phyloP scores from a whole-genome alignment of 2,888 invertebrate genomes.

The Ophioninae sp. region DNA sequence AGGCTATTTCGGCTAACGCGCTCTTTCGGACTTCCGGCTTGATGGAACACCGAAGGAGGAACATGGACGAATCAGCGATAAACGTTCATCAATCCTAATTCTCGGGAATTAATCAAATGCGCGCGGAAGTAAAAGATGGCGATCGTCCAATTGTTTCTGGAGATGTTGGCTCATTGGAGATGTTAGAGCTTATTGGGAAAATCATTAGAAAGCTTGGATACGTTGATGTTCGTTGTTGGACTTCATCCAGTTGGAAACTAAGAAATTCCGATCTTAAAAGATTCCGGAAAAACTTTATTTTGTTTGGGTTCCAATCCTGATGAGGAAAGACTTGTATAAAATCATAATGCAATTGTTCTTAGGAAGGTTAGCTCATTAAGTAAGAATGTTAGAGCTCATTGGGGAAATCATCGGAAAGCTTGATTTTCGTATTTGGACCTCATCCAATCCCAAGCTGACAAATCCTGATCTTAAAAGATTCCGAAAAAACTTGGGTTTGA shows the following conservation, averaged over 20 bases:
- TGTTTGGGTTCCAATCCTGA: no score
- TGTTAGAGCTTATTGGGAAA: not conserved
- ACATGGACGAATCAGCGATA: conserved; percentile 26
- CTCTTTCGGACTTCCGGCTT: not conserved
- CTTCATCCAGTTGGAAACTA: not conserved
- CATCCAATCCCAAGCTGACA: not conserved
- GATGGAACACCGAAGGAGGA: conserved; percentile 17
- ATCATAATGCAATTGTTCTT: no score
- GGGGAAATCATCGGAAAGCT: no score
- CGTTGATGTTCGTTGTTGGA: not conserved
- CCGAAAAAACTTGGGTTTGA: not conserved
- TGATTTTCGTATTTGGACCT: not conserved
- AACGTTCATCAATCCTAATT: conserved; percentile 13
- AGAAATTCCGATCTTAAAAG: not conserved
- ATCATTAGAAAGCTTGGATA: not conserved
- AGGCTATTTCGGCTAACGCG: conserved; percentile 17
- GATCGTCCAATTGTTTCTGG: not conserved
- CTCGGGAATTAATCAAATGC: conserved; percentile 35
- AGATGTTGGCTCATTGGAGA: not conserved
- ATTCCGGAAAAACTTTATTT: not conserved
- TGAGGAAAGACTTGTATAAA: no score
- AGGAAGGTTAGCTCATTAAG: no score
- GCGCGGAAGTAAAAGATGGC: not conserved
- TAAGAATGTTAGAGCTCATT: not conserved
- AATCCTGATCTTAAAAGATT: not conserved